phyloP scores from a whole-genome alignment of 2,797 vertebrate species.

The Chlorospingus semifuscus region DNA sequence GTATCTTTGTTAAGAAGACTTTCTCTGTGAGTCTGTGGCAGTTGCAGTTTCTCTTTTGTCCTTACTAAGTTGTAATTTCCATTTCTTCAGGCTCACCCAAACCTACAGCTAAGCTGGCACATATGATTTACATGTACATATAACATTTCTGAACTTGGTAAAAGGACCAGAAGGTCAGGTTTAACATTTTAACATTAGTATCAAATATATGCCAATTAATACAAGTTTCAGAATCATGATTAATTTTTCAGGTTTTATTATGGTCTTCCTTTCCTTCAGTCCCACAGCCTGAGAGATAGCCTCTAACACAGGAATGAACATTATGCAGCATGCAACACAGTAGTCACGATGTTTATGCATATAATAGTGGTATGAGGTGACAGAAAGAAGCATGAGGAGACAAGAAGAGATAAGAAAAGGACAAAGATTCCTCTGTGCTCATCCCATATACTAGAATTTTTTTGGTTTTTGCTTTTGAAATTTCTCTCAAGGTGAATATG shows the following conservation, averaged over 20 bases:
- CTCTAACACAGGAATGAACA: background rate
- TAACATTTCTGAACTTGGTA: background rate
- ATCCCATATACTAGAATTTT: background rate
- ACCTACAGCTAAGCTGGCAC: background rate
- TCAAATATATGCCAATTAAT: background rate
- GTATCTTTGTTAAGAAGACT: background rate
- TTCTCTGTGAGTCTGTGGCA: background rate
- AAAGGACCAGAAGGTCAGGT: background rate
- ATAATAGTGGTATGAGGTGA: background rate
- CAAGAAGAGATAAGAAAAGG: background rate
- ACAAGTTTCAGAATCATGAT: background rate
- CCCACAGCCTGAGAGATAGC: background rate
- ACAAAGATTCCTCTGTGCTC: background rate
- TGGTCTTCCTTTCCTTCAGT: background rate
- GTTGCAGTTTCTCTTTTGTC: background rate
- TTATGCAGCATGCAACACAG: background rate
- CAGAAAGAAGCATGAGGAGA: background rate
- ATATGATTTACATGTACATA: background rate
- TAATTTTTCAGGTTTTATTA: background rate
- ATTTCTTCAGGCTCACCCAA: background rate
- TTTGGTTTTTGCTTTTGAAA: background rate
- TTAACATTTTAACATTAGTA: background rate
- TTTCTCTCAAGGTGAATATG: constrained; percentile 5
- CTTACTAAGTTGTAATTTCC: background rate
- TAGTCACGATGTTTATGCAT: background rate